Base-by-base conservation (phyloP, 92 coral and sea anemone genomes). In the Meandrina meandrites region DNA sequence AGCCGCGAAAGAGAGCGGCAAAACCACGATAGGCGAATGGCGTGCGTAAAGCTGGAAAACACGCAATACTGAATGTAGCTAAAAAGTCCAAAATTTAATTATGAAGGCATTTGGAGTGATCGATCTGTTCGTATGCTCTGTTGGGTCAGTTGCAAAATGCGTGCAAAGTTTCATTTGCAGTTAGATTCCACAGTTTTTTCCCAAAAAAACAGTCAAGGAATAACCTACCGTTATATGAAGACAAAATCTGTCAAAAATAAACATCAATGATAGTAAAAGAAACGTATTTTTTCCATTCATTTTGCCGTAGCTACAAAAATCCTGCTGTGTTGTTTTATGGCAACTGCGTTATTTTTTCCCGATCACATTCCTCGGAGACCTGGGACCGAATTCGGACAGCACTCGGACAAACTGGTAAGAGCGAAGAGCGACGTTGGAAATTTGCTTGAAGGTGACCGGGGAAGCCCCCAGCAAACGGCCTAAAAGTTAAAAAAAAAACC, bases 151-250 rank as follows among this genome's bases (percentile, higher is more conserved):
- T 40, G 45, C 45, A 40, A 40, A 6, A 40, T 6, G 45, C 45
- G 45, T 48, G 53, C 53, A 48, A 48, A 48, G 14, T 48, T 48
- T 8, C 11, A 4, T 48, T 24, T 60, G 28, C 66, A 3, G 31
- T 21, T 58, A 28, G 75, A 37, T 36, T 0, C 28, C 17, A 36
- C 4, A 34, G 4, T 3, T 50, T 32, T 5, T 17, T 8, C 85
- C 37, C 8, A 18, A 50, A 24, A n/a, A 9, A 84, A 73, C 48
- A 31, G 16, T 82, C 64, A 48, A 27, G 73, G 9, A 14, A 40
- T 57, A 56, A 56, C 88, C 8, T 85, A 85, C 88, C 88, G 74
- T 85, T 28, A 64, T 64, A 64, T 85, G 88, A 47, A 85, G 81
- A 28, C 68, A 85, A 60, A 14, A 76, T 48, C 14, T 78, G 64